Evolutionary conservation across 2,113 vertebrate species (phyloP).

Genomic region (Hucho hucho): DNA sequence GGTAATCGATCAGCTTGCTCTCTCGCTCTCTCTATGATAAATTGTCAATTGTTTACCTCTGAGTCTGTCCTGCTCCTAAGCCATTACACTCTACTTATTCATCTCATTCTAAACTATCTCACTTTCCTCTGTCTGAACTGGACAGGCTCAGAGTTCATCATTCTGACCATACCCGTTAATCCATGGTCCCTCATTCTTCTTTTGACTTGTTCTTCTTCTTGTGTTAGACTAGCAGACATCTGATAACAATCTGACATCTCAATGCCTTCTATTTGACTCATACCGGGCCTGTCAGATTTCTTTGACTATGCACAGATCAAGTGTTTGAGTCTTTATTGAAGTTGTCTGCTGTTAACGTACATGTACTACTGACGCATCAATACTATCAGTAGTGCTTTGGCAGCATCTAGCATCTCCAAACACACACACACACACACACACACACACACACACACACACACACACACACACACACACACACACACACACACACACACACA

Average conservation of each 20-base stretch:
- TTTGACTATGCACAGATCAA: constrained; percentile 47
- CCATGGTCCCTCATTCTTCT: neutral
- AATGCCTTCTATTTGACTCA: neutral
- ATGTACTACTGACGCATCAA: neutral
- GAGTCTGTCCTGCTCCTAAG: constrained; percentile 39
- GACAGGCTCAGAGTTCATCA: constrained; percentile 42
- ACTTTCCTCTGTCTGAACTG: constrained; percentile 59
- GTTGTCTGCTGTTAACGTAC: constrained; percentile 32
- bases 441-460: too few relatives aligned
- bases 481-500: neutral
- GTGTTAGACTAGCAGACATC: too few relatives aligned
- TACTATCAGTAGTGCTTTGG: constrained; percentile 12
- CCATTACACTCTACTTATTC: constrained; percentile 31
- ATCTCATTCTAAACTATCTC: constrained; percentile 61
- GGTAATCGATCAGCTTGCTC: constrained; percentile 32
- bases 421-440: too few relatives aligned
- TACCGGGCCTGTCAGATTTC: neutral
- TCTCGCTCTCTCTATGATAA: constrained; percentile 47
- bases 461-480: constrained; percentile 11
- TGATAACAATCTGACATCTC: neutral
- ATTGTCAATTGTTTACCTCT: constrained; percentile 18
- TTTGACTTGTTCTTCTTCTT: neutral
- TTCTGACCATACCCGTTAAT: neutral
- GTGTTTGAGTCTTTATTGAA: constrained; percentile 34
- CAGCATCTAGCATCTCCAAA: neutral